Evolutionary conservation across 2,113 vertebrate species (phyloP).

Genomic region (Puffinus mauretanicus): DNA sequence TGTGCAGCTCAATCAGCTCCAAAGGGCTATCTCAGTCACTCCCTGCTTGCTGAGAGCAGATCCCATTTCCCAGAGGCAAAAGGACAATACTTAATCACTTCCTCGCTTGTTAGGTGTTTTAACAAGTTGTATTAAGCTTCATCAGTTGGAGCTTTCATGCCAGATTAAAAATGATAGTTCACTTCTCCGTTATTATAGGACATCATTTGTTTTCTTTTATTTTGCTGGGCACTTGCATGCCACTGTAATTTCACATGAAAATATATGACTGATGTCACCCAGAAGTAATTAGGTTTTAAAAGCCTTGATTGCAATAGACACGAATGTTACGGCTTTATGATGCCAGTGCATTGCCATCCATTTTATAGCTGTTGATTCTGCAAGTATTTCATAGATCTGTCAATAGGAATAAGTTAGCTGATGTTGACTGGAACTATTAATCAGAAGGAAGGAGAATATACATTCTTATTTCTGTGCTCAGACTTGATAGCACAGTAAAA

Average conservation of each 20-base stretch:
- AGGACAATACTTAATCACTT: constrained; percentile 66
- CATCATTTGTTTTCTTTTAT: constrained; percentile 70
- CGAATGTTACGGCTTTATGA: constrained; percentile 45
- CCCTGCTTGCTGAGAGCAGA: constrained; percentile 6
- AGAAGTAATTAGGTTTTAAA: constrained; percentile 74
- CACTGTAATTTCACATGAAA: constrained; percentile 61
- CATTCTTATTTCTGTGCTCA: not conserved
- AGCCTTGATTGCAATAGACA: constrained; percentile 66
- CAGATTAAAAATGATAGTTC: constrained; percentile 69
- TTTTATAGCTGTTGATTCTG: constrained; percentile 65
- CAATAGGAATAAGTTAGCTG: constrained; percentile 65
- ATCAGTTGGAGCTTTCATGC: constrained; percentile 47
- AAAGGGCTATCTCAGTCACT: constrained; percentile 48
- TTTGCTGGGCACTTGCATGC: constrained; percentile 47
- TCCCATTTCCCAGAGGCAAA: constrained; percentile 59
- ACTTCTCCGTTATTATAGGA: constrained; percentile 48
- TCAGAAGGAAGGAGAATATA: constrained; percentile 32
- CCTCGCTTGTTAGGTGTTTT: constrained; percentile 68
- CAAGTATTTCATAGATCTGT: constrained; percentile 70
- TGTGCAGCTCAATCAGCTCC: constrained; percentile 54
- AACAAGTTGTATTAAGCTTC: constrained; percentile 69
- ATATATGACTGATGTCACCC: constrained; percentile 69
- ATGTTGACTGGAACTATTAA: constrained; percentile 62
- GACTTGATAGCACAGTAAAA: not conserved
- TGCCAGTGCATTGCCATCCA: constrained; percentile 12